These are phyloP conservation scores for Orgyia antiqua DNA, from an alignment of 2,888 invertebrate genomes.

Conservation along the genomic window DNA sequence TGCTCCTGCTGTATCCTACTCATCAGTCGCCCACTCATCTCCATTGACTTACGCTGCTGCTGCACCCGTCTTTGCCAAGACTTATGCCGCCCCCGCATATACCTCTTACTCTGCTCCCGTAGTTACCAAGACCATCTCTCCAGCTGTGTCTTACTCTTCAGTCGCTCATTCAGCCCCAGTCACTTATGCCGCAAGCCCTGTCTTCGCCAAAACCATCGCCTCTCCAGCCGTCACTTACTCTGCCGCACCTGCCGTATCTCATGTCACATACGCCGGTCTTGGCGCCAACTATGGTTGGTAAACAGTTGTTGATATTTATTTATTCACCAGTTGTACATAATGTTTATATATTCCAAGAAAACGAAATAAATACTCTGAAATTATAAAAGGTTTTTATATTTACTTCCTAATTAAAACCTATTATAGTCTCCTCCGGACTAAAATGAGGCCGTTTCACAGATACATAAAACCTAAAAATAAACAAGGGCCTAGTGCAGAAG, in stretches of 20 bases:
- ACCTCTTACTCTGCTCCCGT: constrained; percentile 40
- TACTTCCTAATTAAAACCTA: too few species aligned
- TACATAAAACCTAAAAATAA: too few species aligned
- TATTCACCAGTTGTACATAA: constrained; percentile 4
- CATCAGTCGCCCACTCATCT: constrained; percentile 35
- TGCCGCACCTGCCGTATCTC: constrained; percentile 45
- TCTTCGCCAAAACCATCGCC: constrained; percentile 27
- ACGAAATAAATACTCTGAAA: background rate
- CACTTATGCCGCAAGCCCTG: constrained; percentile 47
- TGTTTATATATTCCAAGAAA: background rate
- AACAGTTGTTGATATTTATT: constrained; percentile 21
- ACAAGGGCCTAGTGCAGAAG: too few species aligned
- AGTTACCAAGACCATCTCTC: constrained; percentile 51
- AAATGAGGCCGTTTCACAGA: too few species aligned
- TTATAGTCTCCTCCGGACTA: too few species aligned
- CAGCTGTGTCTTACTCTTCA: constrained; percentile 43
- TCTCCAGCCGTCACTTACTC: constrained; percentile 35
- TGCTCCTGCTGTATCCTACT: constrained; percentile 22
- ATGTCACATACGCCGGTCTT: constrained; percentile 56
- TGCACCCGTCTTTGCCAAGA: constrained; percentile 34
- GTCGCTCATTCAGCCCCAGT: constrained; percentile 60
- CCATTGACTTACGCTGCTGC: constrained; percentile 43
- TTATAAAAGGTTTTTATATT: too few species aligned
- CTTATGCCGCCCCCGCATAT: constrained; percentile 42
- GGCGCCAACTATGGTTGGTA: constrained; percentile 69